Evolutionary conservation across 2,888 invertebrate genomes (phyloP).

Genomic region (Callimorpha dominula): DNA sequence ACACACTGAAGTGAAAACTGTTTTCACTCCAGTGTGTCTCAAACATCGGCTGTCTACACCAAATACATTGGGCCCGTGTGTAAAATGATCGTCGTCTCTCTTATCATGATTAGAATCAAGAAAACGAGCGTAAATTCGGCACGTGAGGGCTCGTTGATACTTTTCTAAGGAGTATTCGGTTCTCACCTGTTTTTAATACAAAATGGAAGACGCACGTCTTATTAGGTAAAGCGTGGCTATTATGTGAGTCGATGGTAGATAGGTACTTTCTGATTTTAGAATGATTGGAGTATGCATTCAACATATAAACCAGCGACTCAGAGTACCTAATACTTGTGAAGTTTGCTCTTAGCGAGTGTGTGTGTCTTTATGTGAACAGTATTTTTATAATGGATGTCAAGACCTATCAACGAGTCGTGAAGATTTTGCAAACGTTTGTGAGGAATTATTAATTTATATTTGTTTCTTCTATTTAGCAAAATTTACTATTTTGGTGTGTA

Average conservation of each 20-base stretch:
- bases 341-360: neutral
- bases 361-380: neutral
- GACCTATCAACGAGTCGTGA: neutral
- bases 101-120: conserved; percentile 66
- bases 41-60: conserved; percentile 21
- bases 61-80: conserved; percentile 48
- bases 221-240: neutral
- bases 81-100: conserved; percentile 39
- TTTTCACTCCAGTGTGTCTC: neutral
- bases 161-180: conserved; percentile 26
- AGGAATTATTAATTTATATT: neutral
- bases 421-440: neutral
- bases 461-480: too few species aligned
- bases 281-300: neutral
- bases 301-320: neutral
- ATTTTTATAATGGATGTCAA: neutral
- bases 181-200: conserved; percentile 51
- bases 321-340: neutral
- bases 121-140: conserved; percentile 59
- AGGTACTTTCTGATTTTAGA: conserved; percentile 2
- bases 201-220: conserved; percentile 40
- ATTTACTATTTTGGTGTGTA: too few species aligned
- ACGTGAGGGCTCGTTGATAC: conserved; percentile 54
- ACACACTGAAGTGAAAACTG: too few species aligned
- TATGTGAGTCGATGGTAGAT: conserved; percentile 3